Evolutionary conservation across 2,113 vertebrate genomes (phyloP).

Genomic region (Kryptolebias marmoratus): DNA sequence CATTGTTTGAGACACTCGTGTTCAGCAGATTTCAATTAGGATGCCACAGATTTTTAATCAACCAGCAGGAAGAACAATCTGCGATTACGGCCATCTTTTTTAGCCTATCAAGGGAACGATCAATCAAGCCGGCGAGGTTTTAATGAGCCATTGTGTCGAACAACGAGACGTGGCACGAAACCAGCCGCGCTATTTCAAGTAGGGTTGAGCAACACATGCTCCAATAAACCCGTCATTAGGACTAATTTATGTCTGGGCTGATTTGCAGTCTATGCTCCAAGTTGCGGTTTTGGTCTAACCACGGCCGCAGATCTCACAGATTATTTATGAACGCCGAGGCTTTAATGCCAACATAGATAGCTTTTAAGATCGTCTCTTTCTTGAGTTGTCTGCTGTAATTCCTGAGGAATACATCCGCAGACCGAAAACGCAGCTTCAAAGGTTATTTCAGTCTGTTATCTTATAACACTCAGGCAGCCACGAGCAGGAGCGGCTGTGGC

Average conservation of each 20-base stretch:
- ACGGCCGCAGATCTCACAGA: constrained; percentile 36
- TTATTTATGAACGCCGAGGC: neutral
- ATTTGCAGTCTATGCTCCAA: constrained; percentile 17
- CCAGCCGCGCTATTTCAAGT: constrained; percentile 19
- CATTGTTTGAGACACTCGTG: neutral
- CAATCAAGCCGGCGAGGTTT: constrained; percentile 19
- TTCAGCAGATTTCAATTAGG: constrained; percentile 1
- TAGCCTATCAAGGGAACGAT: constrained; percentile 16
- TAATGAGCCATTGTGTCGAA: constrained; percentile 40
- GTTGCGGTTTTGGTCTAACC: constrained; percentile 6
- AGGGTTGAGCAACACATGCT: constrained; percentile 22
- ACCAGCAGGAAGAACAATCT: neutral
- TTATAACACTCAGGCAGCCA: neutral
- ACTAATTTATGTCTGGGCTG: constrained; percentile 13
- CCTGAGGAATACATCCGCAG: neutral
- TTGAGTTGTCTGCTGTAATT: neutral
- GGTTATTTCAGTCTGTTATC: neutral
- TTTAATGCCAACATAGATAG: constrained; percentile 2
- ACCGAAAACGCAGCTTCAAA: neutral
- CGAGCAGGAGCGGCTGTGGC: neutral
- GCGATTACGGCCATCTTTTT: neutral
- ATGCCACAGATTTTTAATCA: constrained; percentile 5
- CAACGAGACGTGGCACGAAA: constrained; percentile 19
- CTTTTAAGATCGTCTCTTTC: neutral
- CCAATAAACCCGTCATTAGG: neutral